Evolutionary conservation across 2,797 vertebrate species (phyloP), one percentile per base, ranked within the genome.

Genomic region (Enteromius anoplus): DNA sequence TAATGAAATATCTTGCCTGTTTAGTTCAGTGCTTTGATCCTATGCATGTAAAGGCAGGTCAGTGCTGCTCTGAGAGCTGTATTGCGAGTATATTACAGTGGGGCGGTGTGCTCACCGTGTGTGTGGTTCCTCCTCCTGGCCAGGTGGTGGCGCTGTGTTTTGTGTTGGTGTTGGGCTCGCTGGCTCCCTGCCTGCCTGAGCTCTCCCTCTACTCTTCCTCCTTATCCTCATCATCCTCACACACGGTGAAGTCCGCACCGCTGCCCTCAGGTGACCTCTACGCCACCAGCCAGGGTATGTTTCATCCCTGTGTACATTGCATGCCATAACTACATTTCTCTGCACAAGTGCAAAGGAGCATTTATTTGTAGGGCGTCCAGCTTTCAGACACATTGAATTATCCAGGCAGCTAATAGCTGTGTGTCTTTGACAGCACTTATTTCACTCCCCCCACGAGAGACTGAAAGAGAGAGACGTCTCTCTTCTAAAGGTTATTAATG

Each of bases 61-160:
- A 68, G 47, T 3, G 1, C 49, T 66, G 34, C 34, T 66, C 62
- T 82, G 26, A 45, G 15, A 75, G 72, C 6, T 75, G 62, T 68
- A 66, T 42, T 64, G 42, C 70, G 53, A 64, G 53, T 71, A 84
- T 68, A 82, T 84, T 80, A 60, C 75, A 83, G 73, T 71, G 85
- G 82, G 79, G 81, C 80, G 80, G 87, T 85, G 85, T 84, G 79
- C 72, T 89, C 82, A 88, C 80, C 81, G 87, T 88, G 87, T 79
- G 84, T 89, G 84, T 88, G 86, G 82, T 85, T 90, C 84, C 85
- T 78, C 82, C 78, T 76, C 80, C 89, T 69, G 68, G 65, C 87
- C 94, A 99, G 98, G 97, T 99, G 93, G 95, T 98, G 93, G 97
- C 93, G 78, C 86, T 99, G 93, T 99, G 98, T 91, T 99, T 99